These are phyloP conservation scores for Oscarella lobularis DNA, from an alignment of 37 sponge, comb jelly and placozoan species.

Conservation along the genomic window DNA sequence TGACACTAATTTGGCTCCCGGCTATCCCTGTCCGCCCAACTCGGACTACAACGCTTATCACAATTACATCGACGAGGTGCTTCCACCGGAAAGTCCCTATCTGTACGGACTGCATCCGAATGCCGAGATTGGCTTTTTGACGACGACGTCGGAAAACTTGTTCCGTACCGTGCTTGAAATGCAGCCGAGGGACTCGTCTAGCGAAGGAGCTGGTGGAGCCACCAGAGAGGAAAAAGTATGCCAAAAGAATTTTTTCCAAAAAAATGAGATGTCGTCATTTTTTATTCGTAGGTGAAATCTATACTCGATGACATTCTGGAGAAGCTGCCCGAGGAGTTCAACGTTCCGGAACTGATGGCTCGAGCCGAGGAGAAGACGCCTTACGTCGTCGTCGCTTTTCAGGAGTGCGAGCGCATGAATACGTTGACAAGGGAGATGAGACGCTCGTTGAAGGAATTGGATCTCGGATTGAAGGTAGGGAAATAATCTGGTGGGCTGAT, in stretches of 20 bases:
- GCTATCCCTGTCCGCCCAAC: conserved; percentile 79
- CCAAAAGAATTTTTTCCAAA: too few relatives aligned
- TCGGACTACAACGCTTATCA: conserved; percentile 87
- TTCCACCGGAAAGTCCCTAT: conserved; percentile 94
- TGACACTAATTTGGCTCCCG: conserved; percentile 75
- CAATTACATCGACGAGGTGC: conserved; percentile 78
- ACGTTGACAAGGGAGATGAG: conserved; percentile 78
- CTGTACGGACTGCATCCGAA: conserved; percentile 99
- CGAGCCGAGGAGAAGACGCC: conserved; percentile 89
- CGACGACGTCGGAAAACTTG: conserved; percentile 90
- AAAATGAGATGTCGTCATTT: not conserved
- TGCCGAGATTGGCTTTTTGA: conserved; percentile 98
- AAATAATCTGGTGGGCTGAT: not conserved
- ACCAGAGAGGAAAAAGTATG: conserved; percentile 91
- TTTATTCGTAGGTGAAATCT: conserved; percentile 50
- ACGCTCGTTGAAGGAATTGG: conserved; percentile 88
- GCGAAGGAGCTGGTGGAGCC: conserved; percentile 49
- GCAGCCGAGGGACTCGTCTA: conserved; percentile 89
- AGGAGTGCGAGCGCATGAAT: conserved; percentile 99
- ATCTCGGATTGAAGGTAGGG: conserved; percentile 88
- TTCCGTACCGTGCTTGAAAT: conserved; percentile 97
- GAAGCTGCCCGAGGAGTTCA: conserved; percentile 88
- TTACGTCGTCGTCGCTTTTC: conserved; percentile 93
- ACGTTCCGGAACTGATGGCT: conserved; percentile 68
- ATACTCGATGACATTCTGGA: conserved; percentile 87